Percentiles rank a stretch among this genome's conserved stretches.
Evolutionary conservation across 2,113 vertebrate species (phyloP).

Genomic region (Ciconia boyciana): DNA sequence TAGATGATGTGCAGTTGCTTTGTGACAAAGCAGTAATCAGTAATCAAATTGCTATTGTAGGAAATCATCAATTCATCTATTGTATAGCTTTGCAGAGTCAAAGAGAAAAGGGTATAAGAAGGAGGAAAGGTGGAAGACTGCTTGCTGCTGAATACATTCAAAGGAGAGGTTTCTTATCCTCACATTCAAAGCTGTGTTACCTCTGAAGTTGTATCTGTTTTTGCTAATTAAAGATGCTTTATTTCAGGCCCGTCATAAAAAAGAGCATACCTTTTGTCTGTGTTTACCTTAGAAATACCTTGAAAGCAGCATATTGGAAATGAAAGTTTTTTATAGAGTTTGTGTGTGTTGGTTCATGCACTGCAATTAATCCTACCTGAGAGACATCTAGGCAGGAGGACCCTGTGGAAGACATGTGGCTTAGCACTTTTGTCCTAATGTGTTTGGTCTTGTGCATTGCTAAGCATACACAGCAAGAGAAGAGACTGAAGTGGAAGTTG

Average conservation of each 20-base stretch:
- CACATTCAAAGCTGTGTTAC: neutral
- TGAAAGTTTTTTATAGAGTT: neutral
- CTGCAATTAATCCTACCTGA: neutral
- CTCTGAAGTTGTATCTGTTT: neutral
- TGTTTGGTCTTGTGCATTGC: conserved; percentile 5
- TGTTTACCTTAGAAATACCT: conserved; percentile 45
- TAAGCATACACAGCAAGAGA: neutral
- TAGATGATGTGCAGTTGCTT: neutral
- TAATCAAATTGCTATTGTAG: conserved; percentile 59
- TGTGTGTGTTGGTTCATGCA: neutral
- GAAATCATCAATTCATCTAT: neutral
- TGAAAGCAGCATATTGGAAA: neutral
- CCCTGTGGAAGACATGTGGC: neutral
- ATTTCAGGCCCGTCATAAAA: conserved; percentile 47
- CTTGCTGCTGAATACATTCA: neutral
- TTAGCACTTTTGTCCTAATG: neutral
- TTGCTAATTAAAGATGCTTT: conserved; percentile 61
- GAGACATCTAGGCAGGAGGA: neutral
- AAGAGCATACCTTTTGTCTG: conserved; percentile 40
- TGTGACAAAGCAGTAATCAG: conserved; percentile 60
- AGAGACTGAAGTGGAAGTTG: conserved; percentile 10
- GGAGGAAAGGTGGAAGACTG: neutral
- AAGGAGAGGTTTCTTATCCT: neutral
- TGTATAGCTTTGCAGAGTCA: conserved; percentile 30
- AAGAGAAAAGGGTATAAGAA: neutral